Base-by-base conservation (phyloP, 2,888 invertebrate genomes). In the Agrochola lychnidis region DNA sequence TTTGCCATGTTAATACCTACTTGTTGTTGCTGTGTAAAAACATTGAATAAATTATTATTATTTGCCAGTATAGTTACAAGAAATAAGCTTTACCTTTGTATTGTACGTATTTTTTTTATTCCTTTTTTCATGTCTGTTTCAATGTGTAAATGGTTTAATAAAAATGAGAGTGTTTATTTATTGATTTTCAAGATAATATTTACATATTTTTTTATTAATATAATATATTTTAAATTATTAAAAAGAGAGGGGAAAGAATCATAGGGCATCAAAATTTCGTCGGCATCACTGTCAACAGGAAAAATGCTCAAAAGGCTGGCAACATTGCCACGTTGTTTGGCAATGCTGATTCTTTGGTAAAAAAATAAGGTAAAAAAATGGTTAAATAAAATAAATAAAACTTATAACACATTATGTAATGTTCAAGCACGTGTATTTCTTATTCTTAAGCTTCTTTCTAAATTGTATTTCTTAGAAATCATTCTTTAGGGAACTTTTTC, bases 1-100 rank as follows among this genome's bases (percentile, higher is more conserved):
- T n/a, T 63, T 70, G 45, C n/a, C 16, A 40, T 22, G 25, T 12
- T 12, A 56, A 22, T 61, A 77, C 25, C 19, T 51, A 67, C n/a
- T 64, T 36, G 80, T 76, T 76, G 48, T 76, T 76, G 48, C 70
- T 59, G 67, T 70, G 42, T 16, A 14, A 2, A 12, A 40, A 45
- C 6, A n/a, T 42, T 53, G 12, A 14, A 63, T 48, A 25, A 36
- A 42, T 42, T 45, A 2, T 42, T 45, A 2, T 12, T 30, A 48
- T 56, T 56, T 56, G 22, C n/a, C 12, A 56, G n/a, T n/a, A 22
- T 51, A 36, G 36, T 19, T 12, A n/a, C 56, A 56, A 56, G 5
- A 56, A 56, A n/a, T n/a, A n/a, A 56, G 4, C 10, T 10, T 4
- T 4, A n/a, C 10, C 10, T 56, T 56, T n/a, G 4, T 22, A 4